phyloP scores from a whole-genome alignment of 2,888 invertebrate genomes.

The Dryadula phaetusa region DNA sequence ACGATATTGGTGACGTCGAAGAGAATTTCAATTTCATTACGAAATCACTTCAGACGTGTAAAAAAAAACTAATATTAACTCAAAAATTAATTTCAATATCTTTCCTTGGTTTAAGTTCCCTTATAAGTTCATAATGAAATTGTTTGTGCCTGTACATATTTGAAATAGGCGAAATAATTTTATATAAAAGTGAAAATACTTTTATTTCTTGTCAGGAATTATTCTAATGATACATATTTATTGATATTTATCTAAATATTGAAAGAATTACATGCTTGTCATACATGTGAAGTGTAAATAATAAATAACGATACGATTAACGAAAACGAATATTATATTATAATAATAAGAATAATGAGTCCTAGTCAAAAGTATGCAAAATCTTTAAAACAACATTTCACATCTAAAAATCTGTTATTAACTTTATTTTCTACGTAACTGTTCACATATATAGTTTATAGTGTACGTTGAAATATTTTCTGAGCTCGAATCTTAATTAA shows the following conservation, averaged over 20 bases:
- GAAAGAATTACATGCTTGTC: too few species aligned
- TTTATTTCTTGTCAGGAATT: too few species aligned
- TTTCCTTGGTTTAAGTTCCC: slow-evolving; percentile 17
- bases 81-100: slow-evolving; percentile 40
- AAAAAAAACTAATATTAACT: slow-evolving; percentile 44
- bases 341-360: too few species aligned
- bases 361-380: background rate
- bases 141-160: slow-evolving; percentile 23
- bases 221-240: too few species aligned
- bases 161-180: slow-evolving; percentile 42
- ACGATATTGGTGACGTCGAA: slow-evolving; percentile 61
- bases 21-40: slow-evolving; percentile 78
- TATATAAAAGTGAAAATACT: background rate
- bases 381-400: background rate
- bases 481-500: slow-evolving; percentile 12
- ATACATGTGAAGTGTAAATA: too few species aligned
- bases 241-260: too few species aligned
- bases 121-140: slow-evolving; percentile 52
- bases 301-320: too few species aligned
- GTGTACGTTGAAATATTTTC: background rate
- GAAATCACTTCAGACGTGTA: slow-evolving; percentile 49
- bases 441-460: background rate
- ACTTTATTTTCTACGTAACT: background rate
- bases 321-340: too few species aligned
- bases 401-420: too few species aligned